phyloP scores from a whole-genome alignment of 2,113 vertebrate species.

The Brachirus orientalis region DNA sequence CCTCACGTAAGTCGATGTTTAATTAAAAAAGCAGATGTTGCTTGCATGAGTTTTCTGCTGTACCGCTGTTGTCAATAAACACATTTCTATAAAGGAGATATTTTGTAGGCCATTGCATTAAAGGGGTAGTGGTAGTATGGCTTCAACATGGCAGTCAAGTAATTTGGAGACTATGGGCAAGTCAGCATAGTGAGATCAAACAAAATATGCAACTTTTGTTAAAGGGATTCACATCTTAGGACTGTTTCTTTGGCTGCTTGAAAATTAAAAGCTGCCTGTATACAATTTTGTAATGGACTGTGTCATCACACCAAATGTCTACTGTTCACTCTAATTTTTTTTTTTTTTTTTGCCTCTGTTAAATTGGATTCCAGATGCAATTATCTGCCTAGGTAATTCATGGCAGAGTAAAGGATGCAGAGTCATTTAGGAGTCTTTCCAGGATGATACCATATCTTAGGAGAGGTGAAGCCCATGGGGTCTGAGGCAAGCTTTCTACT shows the following conservation, averaged over 20 bases:
- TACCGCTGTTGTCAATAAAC: conserved; percentile 59
- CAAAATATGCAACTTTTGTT: conserved; percentile 8
- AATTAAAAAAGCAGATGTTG: conserved; percentile 66
- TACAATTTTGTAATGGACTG: conserved; percentile 65
- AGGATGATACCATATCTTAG: conserved; percentile 41
- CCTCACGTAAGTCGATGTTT: conserved; percentile 39
- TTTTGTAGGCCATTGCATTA: conserved; percentile 71
- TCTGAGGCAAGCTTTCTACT: conserved; percentile 27
- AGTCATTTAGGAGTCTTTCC: conserved; percentile 69
- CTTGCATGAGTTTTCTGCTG: conserved; percentile 27
- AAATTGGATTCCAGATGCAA: conserved; percentile 77
- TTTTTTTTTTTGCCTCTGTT: conserved; percentile 54
- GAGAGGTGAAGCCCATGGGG: conserved; percentile 46
- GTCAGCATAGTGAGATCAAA: conserved; percentile 19
- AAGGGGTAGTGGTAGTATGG: conserved; percentile 37
- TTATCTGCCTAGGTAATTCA: conserved; percentile 73
- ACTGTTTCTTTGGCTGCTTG: conserved; percentile 12
- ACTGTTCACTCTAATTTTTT: conserved; percentile 46
- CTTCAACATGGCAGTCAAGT: conserved; percentile 54
- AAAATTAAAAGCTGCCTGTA: conserved; percentile 65
- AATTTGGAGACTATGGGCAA: conserved; percentile 38
- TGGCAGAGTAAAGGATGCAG: conserved; percentile 54
- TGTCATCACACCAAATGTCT: conserved; percentile 46
- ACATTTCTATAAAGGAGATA: conserved; percentile 61
- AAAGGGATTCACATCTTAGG: conserved; percentile 3